Evolutionary conservation across 2,113 vertebrate genomes (phyloP).

Genomic region (Pyxicephalus adspersus): DNA sequence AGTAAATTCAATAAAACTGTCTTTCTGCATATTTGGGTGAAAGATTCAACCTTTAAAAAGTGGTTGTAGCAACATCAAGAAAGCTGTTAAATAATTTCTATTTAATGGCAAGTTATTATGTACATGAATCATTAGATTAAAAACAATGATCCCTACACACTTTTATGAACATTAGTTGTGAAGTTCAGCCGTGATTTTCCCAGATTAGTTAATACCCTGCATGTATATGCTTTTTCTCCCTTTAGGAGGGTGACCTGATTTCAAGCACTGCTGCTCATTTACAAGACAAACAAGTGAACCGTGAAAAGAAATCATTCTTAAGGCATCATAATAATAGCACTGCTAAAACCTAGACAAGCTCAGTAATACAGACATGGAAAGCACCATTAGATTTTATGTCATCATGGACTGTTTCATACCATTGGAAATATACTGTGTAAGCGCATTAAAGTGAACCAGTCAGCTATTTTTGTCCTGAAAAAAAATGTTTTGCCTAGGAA

Average conservation of each 20-base stretch:
- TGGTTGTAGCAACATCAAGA: too few relatives aligned
- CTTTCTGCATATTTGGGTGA: too few relatives aligned
- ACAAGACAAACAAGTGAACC: slow-evolving; percentile 46
- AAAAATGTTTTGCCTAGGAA: too few relatives aligned
- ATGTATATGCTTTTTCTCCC: slow-evolving; percentile 12
- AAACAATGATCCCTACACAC: not conserved
- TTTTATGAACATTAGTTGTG: not conserved
- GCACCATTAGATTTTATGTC: slow-evolving; percentile 27
- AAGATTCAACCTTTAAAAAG: too few relatives aligned
- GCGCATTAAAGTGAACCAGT: not conserved
- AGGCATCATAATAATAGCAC: slow-evolving; percentile 38
- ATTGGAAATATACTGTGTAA: slow-evolving; percentile 16
- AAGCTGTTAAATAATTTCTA: too few relatives aligned
- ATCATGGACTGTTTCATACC: slow-evolving; percentile 5
- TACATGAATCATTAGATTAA: not conserved
- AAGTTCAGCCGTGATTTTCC: not conserved
- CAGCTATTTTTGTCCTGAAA: too few relatives aligned
- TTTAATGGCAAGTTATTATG: too few relatives aligned
- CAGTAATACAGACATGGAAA: slow-evolving; percentile 15
- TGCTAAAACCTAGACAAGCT: slow-evolving; percentile 18
- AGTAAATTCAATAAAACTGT: too few relatives aligned
- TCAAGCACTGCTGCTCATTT: slow-evolving; percentile 48
- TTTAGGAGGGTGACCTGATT: slow-evolving; percentile 46
- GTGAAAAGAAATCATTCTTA: slow-evolving; percentile 23
- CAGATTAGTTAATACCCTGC: slow-evolving; percentile 18